A percentile compares a stretch with the other conserved stretches of the same genome.
phyloP scores from a whole-genome alignment of 1,140 invertebrate genomes.

The Capitella teleta region DNA sequence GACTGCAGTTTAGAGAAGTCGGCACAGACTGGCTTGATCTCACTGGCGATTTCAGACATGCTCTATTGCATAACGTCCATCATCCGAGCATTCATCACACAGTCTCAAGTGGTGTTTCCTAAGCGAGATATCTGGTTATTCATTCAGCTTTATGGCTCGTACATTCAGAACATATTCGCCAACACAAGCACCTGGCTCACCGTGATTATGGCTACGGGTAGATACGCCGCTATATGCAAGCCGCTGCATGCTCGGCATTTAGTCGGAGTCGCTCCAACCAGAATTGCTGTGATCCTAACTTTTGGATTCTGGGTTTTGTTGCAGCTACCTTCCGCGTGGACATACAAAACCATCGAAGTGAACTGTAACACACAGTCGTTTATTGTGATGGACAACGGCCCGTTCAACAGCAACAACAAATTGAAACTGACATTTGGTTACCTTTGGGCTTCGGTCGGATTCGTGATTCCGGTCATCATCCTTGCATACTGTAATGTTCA shows the following conservation, averaged over 20 bases:
- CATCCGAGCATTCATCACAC: background rate
- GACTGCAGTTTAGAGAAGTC: conserved; percentile 1
- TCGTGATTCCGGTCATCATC: conserved; percentile 9
- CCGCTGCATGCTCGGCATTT: conserved; percentile 9
- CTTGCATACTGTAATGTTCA: conserved; percentile 12
- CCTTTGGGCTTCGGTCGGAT: conserved; percentile 7
- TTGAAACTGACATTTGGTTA: conserved; percentile 1
- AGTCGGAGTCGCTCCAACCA: background rate
- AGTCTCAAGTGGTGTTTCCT: background rate
- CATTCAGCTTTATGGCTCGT: background rate
- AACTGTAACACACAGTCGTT: background rate
- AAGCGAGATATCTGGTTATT: background rate
- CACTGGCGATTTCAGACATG: conserved; percentile 7
- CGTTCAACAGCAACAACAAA: background rate
- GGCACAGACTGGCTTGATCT: background rate
- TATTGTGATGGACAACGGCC: conserved; percentile 5
- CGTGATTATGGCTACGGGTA: conserved; percentile 7
- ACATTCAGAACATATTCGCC: conserved; percentile 7
- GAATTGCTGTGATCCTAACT: background rate
- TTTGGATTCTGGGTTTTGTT: conserved; percentile 4
- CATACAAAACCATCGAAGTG: background rate
- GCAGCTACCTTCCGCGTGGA: conserved; percentile 1
- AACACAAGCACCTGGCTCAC: conserved; percentile 12
- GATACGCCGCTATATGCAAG: conserved; percentile 12
- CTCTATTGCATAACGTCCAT: background rate